Evolutionary conservation across 2,113 vertebrate species (phyloP).

Genomic region (Sphaerodactylus townsendi): DNA sequence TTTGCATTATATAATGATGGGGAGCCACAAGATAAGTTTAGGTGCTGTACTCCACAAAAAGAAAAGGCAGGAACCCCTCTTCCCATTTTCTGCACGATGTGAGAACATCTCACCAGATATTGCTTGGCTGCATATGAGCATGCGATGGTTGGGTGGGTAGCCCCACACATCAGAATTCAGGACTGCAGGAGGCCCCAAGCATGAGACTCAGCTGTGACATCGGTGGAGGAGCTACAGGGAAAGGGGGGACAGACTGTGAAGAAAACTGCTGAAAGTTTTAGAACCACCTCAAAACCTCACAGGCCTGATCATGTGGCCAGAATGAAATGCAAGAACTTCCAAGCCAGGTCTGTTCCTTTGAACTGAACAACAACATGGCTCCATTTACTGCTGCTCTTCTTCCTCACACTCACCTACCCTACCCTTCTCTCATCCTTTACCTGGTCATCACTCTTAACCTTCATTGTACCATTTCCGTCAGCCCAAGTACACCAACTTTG

Average conservation of each 20-base stretch:
- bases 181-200: neutral
- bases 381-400: neutral
- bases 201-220: neutral
- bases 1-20: neutral
- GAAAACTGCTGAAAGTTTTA: neutral
- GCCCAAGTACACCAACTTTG: neutral
- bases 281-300: neutral
- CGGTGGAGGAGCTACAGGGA: neutral
- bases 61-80: too few species aligned
- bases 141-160: neutral
- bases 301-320: neutral
- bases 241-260: neutral
- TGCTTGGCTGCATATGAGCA: neutral
- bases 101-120: neutral
- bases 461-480: too few species aligned
- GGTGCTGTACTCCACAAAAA: neutral
- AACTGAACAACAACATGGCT: neutral
- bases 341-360: too few species aligned
- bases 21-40: neutral
- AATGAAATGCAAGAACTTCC: neutral
- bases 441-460: neutral
- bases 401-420: neutral
- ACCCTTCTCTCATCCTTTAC: neutral
- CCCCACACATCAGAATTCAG: neutral
- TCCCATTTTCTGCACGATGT: neutral